A percentile compares a stretch with the other conserved stretches of the same genome.
Evolutionary conservation across 2,888 invertebrate species (phyloP).

Genomic region (Scaptomyza caliginosa): DNA sequence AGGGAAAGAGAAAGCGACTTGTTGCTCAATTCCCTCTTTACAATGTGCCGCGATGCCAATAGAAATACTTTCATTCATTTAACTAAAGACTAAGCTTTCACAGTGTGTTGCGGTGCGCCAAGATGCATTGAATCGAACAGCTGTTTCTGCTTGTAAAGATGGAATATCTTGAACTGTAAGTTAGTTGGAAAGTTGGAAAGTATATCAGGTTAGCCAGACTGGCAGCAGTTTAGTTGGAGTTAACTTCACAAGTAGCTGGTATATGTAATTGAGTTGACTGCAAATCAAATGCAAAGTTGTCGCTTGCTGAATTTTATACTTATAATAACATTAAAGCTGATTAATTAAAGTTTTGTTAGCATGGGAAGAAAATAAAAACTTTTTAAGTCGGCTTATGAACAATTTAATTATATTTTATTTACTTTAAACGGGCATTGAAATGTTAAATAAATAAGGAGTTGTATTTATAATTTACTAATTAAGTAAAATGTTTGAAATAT

Average conservation of each 20-base stretch:
- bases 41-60: constrained; percentile 6
- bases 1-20: constrained; percentile 26
- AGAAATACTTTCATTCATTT: background rate
- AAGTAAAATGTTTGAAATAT: too few species aligned
- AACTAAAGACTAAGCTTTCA: background rate
- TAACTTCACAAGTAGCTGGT: background rate
- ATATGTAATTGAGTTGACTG: too few species aligned
- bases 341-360: background rate
- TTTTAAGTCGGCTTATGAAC: too few species aligned
- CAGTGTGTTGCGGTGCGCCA: background rate
- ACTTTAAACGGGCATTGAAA: background rate
- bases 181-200: background rate
- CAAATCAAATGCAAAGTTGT: too few species aligned
- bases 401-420: too few species aligned
- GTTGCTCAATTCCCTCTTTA: constrained; percentile 27
- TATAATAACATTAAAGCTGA: background rate
- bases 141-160: background rate
- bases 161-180: background rate
- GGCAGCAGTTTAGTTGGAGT: background rate
- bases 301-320: background rate
- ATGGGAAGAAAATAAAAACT: background rate
- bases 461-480: too few species aligned
- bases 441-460: background rate
- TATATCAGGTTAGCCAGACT: background rate
- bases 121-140: too few species aligned